phyloP scores from a whole-genome alignment of 30 jellyfish, hydroid and myxozoan species.

The Haliclystus octoradiatus region DNA sequence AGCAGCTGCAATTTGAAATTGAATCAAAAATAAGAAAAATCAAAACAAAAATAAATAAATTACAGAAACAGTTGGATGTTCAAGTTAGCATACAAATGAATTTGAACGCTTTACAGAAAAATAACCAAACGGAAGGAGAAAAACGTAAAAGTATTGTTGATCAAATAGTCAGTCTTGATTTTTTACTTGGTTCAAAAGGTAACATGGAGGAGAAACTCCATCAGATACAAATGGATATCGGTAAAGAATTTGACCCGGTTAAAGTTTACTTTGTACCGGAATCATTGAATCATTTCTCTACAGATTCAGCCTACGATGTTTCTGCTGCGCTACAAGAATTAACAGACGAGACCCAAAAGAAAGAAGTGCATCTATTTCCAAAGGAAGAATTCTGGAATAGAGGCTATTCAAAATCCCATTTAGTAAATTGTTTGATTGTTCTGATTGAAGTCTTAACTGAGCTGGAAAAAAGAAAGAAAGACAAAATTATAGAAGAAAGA shows the following conservation, averaged over 20 bases:
- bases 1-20: background rate
- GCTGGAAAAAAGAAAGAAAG: slow-evolving; percentile 3
- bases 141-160: background rate
- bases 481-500: background rate
- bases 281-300: slow-evolving; percentile 8
- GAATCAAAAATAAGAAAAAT: background rate
- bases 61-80: background rate
- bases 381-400: background rate
- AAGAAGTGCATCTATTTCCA: background rate
- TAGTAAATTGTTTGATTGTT: background rate
- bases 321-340: slow-evolving; percentile 4
- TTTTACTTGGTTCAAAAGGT: slow-evolving; percentile 5
- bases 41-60: no score
- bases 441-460: slow-evolving; percentile 6
- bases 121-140: background rate
- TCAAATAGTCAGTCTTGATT: slow-evolving; percentile 5
- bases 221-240: background rate
- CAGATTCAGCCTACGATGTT: slow-evolving; percentile 6
- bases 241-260: slow-evolving; percentile 1
- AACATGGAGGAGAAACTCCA: slow-evolving; percentile 12
- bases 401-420: background rate
- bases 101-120: background rate
- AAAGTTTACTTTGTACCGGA: slow-evolving; percentile 11
- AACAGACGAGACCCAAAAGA: slow-evolving; percentile 7
- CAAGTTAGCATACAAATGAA: background rate